Conservation (phyloP, 2,888 invertebrate species). For the Epirrhoe tristata region DNA sequence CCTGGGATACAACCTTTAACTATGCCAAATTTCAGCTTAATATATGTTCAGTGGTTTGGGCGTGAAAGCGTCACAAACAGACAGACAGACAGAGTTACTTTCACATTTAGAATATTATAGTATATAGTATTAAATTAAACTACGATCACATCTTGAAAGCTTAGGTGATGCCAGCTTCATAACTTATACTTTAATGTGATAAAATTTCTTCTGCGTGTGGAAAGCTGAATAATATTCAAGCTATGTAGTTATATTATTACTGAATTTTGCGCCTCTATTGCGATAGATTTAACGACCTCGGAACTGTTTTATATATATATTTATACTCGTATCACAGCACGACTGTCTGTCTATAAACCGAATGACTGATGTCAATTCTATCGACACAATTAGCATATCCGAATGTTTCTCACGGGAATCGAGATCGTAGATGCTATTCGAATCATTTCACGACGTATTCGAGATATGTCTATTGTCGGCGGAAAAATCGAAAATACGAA, state of each 20-base stretch:
- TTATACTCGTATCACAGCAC: constrained; percentile 32
- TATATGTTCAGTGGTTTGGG: too few relatives aligned
- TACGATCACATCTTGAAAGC: too few relatives aligned
- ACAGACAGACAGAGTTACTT: too few relatives aligned
- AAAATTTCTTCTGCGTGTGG: too few relatives aligned
- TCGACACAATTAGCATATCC: constrained; percentile 50
- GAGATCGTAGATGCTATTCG: constrained; percentile 41
- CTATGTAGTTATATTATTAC: background rate
- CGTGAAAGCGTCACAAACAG: too few relatives aligned
- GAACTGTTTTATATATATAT: constrained; percentile 26
- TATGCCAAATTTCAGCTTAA: too few relatives aligned
- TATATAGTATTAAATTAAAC: too few relatives aligned
- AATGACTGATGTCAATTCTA: constrained; percentile 43
- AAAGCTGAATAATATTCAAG: too few relatives aligned
- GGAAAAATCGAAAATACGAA: constrained; percentile 36
- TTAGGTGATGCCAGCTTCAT: too few relatives aligned
- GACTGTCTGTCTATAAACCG: constrained; percentile 36
- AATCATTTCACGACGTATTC: constrained; percentile 42
- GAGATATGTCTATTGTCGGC: constrained; percentile 46
- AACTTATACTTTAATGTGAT: too few relatives aligned
- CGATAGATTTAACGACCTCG: constrained; percentile 22
- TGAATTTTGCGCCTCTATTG: constrained; percentile 11
- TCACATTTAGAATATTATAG: too few relatives aligned
- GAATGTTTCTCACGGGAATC: constrained; percentile 60
- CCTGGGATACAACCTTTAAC: too few relatives aligned